phyloP scores from a whole-genome alignment of 2,888 invertebrate species.

The Yponomeuta evonymella region DNA sequence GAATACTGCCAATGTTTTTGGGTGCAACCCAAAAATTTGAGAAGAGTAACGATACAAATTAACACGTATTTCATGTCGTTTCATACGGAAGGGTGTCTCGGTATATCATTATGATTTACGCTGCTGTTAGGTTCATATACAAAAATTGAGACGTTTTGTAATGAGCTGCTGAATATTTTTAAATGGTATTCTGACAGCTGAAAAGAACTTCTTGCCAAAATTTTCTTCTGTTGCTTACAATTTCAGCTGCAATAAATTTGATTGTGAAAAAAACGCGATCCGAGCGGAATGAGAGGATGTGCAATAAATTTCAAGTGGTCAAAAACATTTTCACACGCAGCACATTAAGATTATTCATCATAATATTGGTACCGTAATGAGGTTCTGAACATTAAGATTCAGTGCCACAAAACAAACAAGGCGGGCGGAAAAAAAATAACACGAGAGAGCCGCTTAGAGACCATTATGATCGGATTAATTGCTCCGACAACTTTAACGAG shows the following conservation, averaged over 20 bases:
- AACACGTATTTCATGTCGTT: constrained; percentile 11
- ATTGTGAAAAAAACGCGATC: constrained; percentile 7
- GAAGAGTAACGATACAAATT: constrained; percentile 1
- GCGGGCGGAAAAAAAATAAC: constrained; percentile 26
- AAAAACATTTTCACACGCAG: constrained; percentile 49
- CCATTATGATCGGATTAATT: constrained; percentile 62
- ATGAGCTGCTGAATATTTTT: constrained; percentile 4
- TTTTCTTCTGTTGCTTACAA: constrained; percentile 1
- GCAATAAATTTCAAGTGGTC: constrained; percentile 16
- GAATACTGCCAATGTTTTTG: constrained; percentile 1
- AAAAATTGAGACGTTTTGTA: not conserved
- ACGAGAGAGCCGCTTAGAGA: constrained; percentile 33
- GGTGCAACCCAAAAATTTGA: not conserved
- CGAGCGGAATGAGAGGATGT: constrained; percentile 14
- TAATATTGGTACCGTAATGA: constrained; percentile 39
- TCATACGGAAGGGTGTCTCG: not conserved
- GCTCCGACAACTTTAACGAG: constrained; percentile 45
- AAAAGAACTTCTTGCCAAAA: not conserved
- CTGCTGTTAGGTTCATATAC: not conserved
- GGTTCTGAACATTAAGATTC: constrained; percentile 31
- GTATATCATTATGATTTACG: constrained; percentile 9
- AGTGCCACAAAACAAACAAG: constrained; percentile 44
- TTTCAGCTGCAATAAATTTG: constrained; percentile 9
- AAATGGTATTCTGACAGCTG: constrained; percentile 7
- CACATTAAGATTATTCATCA: constrained; percentile 57